Conservation (phyloP, 2,888 invertebrate genomes). For the Caenorhabditis sulstoni region DNA sequence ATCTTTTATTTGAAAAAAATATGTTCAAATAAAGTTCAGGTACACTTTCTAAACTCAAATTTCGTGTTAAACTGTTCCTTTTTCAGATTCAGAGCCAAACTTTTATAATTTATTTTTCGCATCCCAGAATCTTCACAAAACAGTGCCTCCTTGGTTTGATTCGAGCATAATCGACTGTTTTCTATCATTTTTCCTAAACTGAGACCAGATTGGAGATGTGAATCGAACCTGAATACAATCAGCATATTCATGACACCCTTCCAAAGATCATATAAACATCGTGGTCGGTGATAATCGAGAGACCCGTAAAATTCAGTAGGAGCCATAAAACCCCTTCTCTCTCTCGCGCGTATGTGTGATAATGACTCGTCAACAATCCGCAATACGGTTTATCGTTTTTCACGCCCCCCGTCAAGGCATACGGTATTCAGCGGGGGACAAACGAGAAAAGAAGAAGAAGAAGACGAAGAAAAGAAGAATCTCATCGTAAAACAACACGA, state of each 20-base stretch:
- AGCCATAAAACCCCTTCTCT: constrained; percentile 18
- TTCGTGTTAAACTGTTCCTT: no score
- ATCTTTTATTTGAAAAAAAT: no score
- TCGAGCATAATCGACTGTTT: no score
- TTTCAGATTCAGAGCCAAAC: no score
- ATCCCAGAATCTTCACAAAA: no score
- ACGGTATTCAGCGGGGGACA: constrained; percentile 28
- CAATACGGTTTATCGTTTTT: constrained; percentile 17
- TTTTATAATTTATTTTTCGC: no score
- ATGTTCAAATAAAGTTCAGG: no score
- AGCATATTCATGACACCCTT: not conserved
- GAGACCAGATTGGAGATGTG: not conserved
- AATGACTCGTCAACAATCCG: constrained; percentile 14
- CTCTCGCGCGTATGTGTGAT: constrained; percentile 14
- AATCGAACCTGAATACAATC: not conserved
- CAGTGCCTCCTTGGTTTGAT: no score
- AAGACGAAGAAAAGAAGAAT: constrained; percentile 14
- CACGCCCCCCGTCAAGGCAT: not conserved
- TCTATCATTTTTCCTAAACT: no score
- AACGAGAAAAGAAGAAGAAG: constrained; percentile 5
- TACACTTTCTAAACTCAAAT: no score
- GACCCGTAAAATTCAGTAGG: constrained; percentile 15
- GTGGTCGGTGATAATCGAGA: constrained; percentile 12
- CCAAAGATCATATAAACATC: constrained; percentile 21
- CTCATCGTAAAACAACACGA: constrained; percentile 30